Percentiles rank a stretch among this genome's conserved stretches.
Evolutionary conservation across 2,888 invertebrate species (phyloP).

Genomic region (Agrilus cyanescens): DNA sequence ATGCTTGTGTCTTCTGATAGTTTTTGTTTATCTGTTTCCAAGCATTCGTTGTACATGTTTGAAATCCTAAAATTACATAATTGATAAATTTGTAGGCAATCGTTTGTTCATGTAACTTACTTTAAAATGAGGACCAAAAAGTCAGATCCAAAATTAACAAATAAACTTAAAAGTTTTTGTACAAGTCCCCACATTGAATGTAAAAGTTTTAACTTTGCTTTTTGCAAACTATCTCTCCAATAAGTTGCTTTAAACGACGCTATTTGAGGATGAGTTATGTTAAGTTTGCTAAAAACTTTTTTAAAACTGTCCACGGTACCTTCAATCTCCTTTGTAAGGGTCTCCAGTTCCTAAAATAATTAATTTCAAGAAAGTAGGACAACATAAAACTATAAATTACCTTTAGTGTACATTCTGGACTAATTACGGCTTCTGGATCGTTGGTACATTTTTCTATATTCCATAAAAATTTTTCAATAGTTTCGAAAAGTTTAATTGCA

Average conservation of each 20-base stretch:
- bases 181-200: constrained; percentile 45
- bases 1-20: constrained; percentile 46
- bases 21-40: constrained; percentile 45
- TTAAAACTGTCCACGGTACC: constrained; percentile 42
- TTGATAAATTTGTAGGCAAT: constrained; percentile 3
- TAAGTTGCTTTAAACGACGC: constrained; percentile 38
- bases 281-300: constrained; percentile 40
- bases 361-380: background rate
- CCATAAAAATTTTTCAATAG: constrained; percentile 34
- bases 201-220: constrained; percentile 42
- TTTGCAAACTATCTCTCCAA: constrained; percentile 42
- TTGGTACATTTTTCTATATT: too few species aligned
- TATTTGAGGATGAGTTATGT: constrained; percentile 31
- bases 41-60: constrained; percentile 47
- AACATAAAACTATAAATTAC: background rate
- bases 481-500: constrained; percentile 28
- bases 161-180: constrained; percentile 42
- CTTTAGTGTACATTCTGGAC: too few species aligned
- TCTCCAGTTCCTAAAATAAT: constrained; percentile 44
- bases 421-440: too few species aligned
- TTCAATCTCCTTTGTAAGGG: constrained; percentile 42
- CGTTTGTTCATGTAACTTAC: constrained; percentile 27
- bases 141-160: constrained; percentile 46
- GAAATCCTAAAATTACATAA: constrained; percentile 43
- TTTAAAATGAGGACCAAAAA: constrained; percentile 44